phyloP scores from a whole-genome alignment of 2,113 vertebrate species.

The Malaclemys terrapin region DNA sequence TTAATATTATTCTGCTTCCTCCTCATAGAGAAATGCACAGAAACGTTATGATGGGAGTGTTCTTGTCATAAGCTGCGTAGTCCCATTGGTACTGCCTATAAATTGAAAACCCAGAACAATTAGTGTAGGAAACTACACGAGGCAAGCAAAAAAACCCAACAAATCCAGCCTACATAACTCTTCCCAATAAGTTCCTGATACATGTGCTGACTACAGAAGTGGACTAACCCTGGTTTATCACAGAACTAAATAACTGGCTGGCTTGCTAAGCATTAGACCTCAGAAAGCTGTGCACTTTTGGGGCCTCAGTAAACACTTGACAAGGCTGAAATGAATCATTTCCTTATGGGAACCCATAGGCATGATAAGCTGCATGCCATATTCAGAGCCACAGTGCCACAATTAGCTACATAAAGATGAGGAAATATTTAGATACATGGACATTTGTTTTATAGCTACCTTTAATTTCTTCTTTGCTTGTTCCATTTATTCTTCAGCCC shows the following conservation, averaged over 20 bases:
- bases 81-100: neutral
- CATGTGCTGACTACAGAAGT: neutral
- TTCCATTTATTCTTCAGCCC: neutral
- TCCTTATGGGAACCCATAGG: neutral
- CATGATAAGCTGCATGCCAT: neutral
- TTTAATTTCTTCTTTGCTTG: neutral
- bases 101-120: constrained; percentile 1
- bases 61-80: constrained; percentile 27
- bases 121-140: neutral
- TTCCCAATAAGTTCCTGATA: neutral
- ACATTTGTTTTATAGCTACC: neutral
- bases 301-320: neutral
- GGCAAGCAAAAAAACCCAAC: neutral
- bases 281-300: neutral
- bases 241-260: neutral
- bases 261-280: neutral
- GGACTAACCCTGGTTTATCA: neutral
- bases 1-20: constrained; percentile 38
- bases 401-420: neutral
- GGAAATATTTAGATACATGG: neutral
- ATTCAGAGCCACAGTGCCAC: neutral
- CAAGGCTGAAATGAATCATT: neutral
- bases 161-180: neutral
- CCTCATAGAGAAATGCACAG: constrained; percentile 23
- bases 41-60: neutral